phyloP scores from a whole-genome alignment of 2,113 vertebrate genomes.

The Regulus satrapa region DNA sequence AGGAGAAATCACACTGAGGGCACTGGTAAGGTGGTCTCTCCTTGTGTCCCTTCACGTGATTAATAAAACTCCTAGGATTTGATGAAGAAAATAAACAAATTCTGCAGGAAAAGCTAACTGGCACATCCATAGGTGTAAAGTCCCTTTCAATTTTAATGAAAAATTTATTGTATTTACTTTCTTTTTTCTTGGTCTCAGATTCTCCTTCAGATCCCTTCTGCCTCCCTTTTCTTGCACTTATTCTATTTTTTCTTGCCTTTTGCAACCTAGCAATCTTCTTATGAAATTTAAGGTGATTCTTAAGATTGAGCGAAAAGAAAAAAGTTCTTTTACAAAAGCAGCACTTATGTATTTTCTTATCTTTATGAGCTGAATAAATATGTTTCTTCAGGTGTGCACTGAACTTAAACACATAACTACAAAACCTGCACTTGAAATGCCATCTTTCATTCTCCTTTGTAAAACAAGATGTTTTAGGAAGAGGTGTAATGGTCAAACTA shows the following conservation, averaged over 20 bases:
- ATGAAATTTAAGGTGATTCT: slow-evolving; percentile 30
- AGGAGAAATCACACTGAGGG: slow-evolving; percentile 37
- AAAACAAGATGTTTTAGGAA: background rate
- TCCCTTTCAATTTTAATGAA: slow-evolving; percentile 42
- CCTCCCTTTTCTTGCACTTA: background rate
- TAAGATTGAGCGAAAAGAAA: slow-evolving; percentile 25
- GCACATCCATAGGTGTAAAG: background rate
- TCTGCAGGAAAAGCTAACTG: slow-evolving; percentile 44
- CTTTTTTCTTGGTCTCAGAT: background rate
- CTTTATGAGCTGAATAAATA: slow-evolving; percentile 22
- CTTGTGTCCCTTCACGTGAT: slow-evolving; percentile 43
- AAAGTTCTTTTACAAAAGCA: slow-evolving; percentile 43
- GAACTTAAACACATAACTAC: background rate
- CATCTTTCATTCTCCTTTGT: background rate
- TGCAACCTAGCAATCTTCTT: background rate
- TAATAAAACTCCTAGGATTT: slow-evolving; percentile 13
- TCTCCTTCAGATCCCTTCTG: background rate
- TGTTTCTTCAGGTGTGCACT: background rate
- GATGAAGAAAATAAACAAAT: slow-evolving; percentile 36
- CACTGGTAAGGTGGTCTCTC: slow-evolving; percentile 35
- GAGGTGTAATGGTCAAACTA: background rate
- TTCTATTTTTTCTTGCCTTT: slow-evolving; percentile 4
- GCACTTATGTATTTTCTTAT: slow-evolving; percentile 40
- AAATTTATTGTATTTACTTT: slow-evolving; percentile 25
- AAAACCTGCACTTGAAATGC: slow-evolving; percentile 43